These are phyloP conservation scores for Acanthisitta chloris DNA, from an alignment of 2,113 vertebrate species.

Conservation along the genomic window DNA sequence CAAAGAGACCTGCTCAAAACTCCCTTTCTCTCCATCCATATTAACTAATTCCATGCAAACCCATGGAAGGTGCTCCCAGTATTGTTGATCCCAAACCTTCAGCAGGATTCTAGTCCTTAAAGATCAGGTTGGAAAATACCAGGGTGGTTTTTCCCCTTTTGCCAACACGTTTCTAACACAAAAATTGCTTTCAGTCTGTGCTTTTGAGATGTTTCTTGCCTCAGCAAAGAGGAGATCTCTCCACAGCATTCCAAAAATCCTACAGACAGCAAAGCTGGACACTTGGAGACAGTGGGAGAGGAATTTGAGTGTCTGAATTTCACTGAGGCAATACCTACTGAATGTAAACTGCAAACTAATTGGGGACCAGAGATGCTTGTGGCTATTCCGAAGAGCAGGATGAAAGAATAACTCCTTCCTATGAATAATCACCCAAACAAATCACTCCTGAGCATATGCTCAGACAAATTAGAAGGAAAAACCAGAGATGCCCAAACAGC, in stretches of 20 bases:
- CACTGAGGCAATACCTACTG: neutral
- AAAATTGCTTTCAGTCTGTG: rapidly evolving
- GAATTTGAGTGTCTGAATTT: neutral
- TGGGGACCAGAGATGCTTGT: neutral
- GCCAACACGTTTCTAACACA: neutral
- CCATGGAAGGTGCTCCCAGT: neutral
- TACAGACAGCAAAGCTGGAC: neutral
- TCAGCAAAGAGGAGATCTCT: neutral
- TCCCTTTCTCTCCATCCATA: neutral
- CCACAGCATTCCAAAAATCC: rapidly evolving
- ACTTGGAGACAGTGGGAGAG: neutral
- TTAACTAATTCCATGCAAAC: neutral
- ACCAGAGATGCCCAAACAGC: neutral
- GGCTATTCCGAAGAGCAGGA: neutral
- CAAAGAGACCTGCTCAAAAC: neutral
- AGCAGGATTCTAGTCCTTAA: neutral
- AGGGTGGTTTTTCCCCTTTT: neutral
- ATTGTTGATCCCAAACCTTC: neutral
- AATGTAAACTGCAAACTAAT: neutral
- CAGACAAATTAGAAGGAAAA: neutral
- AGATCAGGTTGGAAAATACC: neutral
- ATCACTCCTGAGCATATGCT: neutral
- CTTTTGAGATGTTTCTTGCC: neutral
- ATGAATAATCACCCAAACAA: neutral
- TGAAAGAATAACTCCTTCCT: neutral